phyloP scores from a whole-genome alignment of 2,113 vertebrate species.

The Argyrosomus japonicus region DNA sequence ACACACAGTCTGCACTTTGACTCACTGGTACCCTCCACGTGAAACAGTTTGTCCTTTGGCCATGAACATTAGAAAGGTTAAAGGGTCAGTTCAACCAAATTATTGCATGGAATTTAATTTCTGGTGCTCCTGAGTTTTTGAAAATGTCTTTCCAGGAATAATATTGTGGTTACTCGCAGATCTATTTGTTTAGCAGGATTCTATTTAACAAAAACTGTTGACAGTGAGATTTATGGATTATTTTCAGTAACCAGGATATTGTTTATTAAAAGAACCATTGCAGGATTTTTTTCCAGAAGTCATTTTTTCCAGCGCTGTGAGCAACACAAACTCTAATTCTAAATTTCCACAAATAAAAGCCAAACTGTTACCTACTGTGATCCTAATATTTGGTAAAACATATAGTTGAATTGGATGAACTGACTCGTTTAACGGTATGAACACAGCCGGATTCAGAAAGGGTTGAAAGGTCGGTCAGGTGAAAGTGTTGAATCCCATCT shows the following conservation, averaged over 20 bases:
- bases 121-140: neutral
- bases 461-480: slow-evolving; percentile 54
- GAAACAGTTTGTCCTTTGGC: neutral
- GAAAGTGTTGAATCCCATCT: slow-evolving; percentile 83
- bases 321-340: neutral
- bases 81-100: slow-evolving; percentile 8
- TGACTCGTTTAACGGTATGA: slow-evolving; percentile 9
- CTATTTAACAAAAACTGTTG: neutral
- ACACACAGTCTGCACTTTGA: neutral
- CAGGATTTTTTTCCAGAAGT: neutral
- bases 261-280: neutral
- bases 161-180: neutral
- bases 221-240: neutral
- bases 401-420: neutral
- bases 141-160: neutral
- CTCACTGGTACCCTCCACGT: neutral
- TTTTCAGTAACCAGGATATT: neutral
- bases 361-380: neutral
- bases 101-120: neutral
- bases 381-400: neutral
- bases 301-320: neutral
- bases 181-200: neutral
- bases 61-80: neutral
- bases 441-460: neutral
- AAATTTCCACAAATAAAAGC: neutral